Conservation (phyloP, 1,140 invertebrate species). For the Drosophila virilis region DNA sequence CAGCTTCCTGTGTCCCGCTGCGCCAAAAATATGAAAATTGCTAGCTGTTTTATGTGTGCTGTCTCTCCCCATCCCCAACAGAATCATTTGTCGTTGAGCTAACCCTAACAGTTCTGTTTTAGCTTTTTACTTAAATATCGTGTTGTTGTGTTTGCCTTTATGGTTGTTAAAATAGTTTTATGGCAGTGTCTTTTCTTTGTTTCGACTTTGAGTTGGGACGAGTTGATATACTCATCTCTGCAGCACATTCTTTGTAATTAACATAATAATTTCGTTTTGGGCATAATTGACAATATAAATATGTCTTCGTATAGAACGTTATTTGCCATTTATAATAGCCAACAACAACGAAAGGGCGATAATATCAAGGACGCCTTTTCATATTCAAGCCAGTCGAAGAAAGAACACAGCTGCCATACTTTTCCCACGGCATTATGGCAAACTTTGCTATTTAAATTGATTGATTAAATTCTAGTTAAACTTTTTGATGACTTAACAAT, state of each 20-base stretch:
- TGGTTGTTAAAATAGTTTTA: constrained; percentile 56
- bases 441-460: too few relatives aligned
- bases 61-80: background rate
- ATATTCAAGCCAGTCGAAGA: background rate
- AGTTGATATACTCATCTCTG: constrained; percentile 13
- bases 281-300: constrained; percentile 4
- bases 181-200: constrained; percentile 53
- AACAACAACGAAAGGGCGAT: background rate
- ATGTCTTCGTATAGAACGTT: background rate
- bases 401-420: too few relatives aligned
- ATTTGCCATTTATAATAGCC: constrained; percentile 9
- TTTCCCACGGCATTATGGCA: too few relatives aligned
- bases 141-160: constrained; percentile 45
- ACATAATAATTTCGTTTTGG: constrained; percentile 44
- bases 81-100: constrained; percentile 1
- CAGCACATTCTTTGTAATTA: constrained; percentile 52
- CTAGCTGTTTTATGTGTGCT: constrained; percentile 41
- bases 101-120: constrained; percentile 29
- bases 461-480: too few relatives aligned
- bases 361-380: constrained; percentile 1
- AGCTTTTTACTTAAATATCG: constrained; percentile 35
- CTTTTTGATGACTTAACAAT: too few relatives aligned
- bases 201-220: constrained; percentile 21
- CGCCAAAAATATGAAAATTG: constrained; percentile 71
- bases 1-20: constrained; percentile 40